Percentiles rank a stretch among this genome's conserved stretches.
Evolutionary conservation across 2,888 invertebrate genomes (phyloP).

Genomic region (Agapetus fuscipes): DNA sequence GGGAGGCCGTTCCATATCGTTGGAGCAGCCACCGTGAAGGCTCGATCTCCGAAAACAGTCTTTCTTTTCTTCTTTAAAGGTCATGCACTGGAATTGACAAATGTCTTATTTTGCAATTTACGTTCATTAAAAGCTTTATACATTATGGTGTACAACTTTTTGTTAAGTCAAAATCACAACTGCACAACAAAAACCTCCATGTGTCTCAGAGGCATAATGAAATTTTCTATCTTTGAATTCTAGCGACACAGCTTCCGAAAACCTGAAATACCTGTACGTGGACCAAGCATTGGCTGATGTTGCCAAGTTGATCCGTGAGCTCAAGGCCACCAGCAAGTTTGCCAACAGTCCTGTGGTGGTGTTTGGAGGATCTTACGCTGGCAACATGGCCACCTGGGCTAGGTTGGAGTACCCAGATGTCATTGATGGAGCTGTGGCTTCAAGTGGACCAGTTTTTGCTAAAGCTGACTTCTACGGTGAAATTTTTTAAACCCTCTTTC

Average conservation of each 20-base stretch:
- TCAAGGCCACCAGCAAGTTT: constrained; percentile 20
- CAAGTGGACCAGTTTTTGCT: constrained; percentile 38
- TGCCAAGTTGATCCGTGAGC: constrained; percentile 30
- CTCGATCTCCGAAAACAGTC: too few species aligned
- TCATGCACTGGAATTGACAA: too few species aligned
- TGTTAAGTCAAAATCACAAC: too few species aligned
- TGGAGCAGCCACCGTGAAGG: too few species aligned
- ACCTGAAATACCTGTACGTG: constrained; percentile 30
- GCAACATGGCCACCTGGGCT: constrained; percentile 38
- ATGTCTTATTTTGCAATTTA: too few species aligned
- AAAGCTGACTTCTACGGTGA: constrained; percentile 35
- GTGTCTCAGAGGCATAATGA: too few species aligned
- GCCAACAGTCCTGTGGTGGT: constrained; percentile 26
- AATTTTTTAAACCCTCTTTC: not conserved
- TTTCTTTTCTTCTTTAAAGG: too few species aligned
- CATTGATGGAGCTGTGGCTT: constrained; percentile 36
- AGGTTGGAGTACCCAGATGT: constrained; percentile 37
- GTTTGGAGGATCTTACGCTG: constrained; percentile 39
- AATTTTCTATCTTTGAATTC: too few species aligned
- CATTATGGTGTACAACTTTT: too few species aligned
- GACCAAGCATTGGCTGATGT: constrained; percentile 37
- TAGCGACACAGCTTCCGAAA: constrained; percentile 23
- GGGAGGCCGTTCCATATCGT: too few species aligned
- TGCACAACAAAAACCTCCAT: too few species aligned
- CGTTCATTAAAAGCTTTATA: too few species aligned